Conservation (phyloP, 2,888 invertebrate genomes). For the Watsonalla binaria region DNA sequence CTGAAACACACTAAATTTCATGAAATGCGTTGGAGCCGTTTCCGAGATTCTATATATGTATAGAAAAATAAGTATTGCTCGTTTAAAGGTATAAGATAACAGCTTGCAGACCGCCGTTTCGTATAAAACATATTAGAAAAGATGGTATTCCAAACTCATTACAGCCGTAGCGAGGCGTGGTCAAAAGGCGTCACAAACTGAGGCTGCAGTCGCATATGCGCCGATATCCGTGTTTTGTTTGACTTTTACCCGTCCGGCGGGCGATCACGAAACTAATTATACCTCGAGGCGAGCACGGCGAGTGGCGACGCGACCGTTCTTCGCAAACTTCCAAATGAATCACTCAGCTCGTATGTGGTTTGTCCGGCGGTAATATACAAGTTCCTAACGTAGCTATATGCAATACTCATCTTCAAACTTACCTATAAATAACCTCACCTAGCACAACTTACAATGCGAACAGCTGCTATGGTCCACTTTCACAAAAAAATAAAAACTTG, state of each 20-base stretch:
- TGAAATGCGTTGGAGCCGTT: no score
- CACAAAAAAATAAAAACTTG: no score
- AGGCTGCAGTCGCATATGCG: conserved; percentile 25
- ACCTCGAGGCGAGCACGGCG: conserved; percentile 53
- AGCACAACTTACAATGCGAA: no score
- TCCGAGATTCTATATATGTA: no score
- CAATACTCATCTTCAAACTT: no score
- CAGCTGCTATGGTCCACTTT: no score
- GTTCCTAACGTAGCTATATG: neutral
- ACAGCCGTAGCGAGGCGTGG: neutral
- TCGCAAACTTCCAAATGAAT: conserved; percentile 54
- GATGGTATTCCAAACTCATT: neutral
- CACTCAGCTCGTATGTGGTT: conserved; percentile 35
- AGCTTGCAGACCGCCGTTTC: no score
- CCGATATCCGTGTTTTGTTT: conserved; percentile 57
- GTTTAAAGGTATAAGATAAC: no score
- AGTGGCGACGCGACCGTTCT: conserved; percentile 41
- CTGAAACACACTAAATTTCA: no score
- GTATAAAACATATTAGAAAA: no score
- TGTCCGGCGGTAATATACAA: conserved; percentile 15
- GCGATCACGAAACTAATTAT: conserved; percentile 66
- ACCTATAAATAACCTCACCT: no score
- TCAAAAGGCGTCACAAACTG: conserved; percentile 3
- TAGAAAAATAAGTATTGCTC: no score
- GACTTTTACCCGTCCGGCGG: conserved; percentile 46